These are phyloP conservation scores for Cisticola juncidis DNA, from an alignment of 2,113 vertebrate genomes.

Conservation along the genomic window DNA sequence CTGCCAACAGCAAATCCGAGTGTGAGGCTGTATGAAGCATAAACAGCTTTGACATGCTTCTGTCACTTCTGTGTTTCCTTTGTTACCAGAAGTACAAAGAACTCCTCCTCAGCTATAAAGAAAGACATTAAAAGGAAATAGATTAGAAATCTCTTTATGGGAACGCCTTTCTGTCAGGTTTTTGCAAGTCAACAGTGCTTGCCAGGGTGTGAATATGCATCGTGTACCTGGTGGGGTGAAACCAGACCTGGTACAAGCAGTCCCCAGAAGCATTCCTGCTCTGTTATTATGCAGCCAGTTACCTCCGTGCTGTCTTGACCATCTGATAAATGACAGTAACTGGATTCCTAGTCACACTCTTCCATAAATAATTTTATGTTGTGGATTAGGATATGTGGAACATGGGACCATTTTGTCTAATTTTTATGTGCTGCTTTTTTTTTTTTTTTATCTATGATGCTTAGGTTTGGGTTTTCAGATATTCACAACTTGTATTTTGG, in stretches of 20 bases:
- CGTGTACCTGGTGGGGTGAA: not conserved
- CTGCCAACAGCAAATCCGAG: not conserved
- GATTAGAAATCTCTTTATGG: slow-evolving; percentile 1
- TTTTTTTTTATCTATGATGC: not conserved
- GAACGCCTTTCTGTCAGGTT: not conserved
- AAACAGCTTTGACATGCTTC: slow-evolving; percentile 28
- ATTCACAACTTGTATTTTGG: not conserved
- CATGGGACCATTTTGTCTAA: not conserved
- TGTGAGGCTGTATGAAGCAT: not conserved
- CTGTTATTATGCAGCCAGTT: not conserved
- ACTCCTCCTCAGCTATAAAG: not conserved
- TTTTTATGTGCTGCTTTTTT: not conserved
- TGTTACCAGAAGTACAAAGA: slow-evolving; percentile 45
- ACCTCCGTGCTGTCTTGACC: not conserved
- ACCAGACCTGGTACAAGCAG: not conserved
- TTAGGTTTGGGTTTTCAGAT: not conserved
- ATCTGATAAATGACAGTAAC: slow-evolving; percentile 21
- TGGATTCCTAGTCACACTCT: slow-evolving; percentile 35
- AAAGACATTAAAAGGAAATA: slow-evolving; percentile 19
- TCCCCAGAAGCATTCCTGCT: not conserved
- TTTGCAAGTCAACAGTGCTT: not conserved
- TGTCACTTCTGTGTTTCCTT: slow-evolving; percentile 19
- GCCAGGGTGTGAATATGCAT: not conserved
- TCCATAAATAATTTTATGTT: slow-evolving; percentile 27
- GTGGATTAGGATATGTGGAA: slow-evolving; percentile 18